Conservation (phyloP, 1,140 invertebrate species). For the Mya arenaria region DNA sequence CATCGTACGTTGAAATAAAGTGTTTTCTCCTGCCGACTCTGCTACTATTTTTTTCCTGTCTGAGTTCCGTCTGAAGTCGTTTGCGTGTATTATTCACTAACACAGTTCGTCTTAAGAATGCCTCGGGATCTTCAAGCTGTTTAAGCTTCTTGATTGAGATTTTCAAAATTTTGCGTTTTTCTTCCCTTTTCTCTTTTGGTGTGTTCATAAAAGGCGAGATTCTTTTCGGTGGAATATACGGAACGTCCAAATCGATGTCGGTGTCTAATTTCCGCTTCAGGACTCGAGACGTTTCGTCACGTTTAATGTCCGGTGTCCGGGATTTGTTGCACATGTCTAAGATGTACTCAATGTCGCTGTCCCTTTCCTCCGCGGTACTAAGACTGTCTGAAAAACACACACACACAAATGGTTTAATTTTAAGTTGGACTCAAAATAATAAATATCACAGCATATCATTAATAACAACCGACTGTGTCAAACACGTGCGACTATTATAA, state of each 20-base stretch:
- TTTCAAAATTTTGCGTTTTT: conserved; percentile 88
- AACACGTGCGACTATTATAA: too few species aligned
- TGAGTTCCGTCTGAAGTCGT: conserved; percentile 90
- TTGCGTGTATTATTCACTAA: conserved; percentile 95
- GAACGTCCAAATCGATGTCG: neutral
- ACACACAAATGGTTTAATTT: too few species aligned
- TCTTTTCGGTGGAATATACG: conserved; percentile 17
- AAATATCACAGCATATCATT: too few species aligned
- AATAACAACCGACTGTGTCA: too few species aligned
- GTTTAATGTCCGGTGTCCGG: neutral
- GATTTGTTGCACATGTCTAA: neutral
- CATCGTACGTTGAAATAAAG: conserved; percentile 53
- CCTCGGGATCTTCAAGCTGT: conserved; percentile 94
- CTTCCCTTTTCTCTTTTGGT: conserved; percentile 85
- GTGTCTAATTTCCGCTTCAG: neutral
- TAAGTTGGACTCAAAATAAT: too few species aligned
- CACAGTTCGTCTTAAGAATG: conserved; percentile 91
- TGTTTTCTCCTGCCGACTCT: neutral
- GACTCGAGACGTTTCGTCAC: neutral
- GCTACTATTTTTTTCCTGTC: conserved; percentile 88
- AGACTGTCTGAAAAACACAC: too few species aligned
- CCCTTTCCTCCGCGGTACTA: too few species aligned
- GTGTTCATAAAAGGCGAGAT: conserved; percentile 71
- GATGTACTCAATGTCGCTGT: neutral
- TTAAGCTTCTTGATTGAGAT: conserved; percentile 93